Conservation (phyloP, 2,797 vertebrate genomes). For the Falco naumanni region DNA sequence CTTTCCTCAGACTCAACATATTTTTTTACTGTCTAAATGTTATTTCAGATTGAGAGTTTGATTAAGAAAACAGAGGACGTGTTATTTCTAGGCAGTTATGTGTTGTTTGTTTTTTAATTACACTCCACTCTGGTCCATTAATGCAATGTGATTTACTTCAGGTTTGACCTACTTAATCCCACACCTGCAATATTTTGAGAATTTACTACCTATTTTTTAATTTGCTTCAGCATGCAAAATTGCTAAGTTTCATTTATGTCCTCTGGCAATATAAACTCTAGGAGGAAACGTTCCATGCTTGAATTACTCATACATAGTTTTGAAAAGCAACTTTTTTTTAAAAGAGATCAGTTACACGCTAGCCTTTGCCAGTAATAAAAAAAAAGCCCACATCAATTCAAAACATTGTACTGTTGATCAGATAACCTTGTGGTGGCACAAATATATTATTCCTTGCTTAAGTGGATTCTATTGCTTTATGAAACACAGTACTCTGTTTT, state of each 20-base stretch:
- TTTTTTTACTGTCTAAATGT: slow-evolving; percentile 50
- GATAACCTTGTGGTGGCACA: slow-evolving; percentile 53
- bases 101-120: slow-evolving; percentile 63
- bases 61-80: slow-evolving; percentile 62
- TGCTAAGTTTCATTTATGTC: slow-evolving; percentile 54
- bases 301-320: slow-evolving; percentile 66
- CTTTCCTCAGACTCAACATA: background rate
- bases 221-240: slow-evolving; percentile 58
- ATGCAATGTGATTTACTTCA: slow-evolving; percentile 28
- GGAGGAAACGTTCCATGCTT: slow-evolving; percentile 62
- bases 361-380: slow-evolving; percentile 45
- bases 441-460: slow-evolving; percentile 40
- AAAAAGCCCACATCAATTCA: slow-evolving; percentile 30
- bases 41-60: slow-evolving; percentile 64
- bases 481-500: slow-evolving; percentile 35
- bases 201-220: slow-evolving; percentile 58
- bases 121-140: slow-evolving; percentile 19
- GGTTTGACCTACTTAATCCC: slow-evolving; percentile 50
- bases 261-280: slow-evolving; percentile 62
- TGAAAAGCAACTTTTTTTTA: slow-evolving; percentile 46
- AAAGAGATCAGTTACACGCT: slow-evolving; percentile 41
- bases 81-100: slow-evolving; percentile 60
- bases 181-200: slow-evolving; percentile 58
- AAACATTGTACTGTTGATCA: slow-evolving; percentile 55
- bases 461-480: slow-evolving; percentile 48